These are phyloP conservation scores for Fundulus diaphanus DNA, from an alignment of 2,797 vertebrate species.

Conservation along the genomic window DNA sequence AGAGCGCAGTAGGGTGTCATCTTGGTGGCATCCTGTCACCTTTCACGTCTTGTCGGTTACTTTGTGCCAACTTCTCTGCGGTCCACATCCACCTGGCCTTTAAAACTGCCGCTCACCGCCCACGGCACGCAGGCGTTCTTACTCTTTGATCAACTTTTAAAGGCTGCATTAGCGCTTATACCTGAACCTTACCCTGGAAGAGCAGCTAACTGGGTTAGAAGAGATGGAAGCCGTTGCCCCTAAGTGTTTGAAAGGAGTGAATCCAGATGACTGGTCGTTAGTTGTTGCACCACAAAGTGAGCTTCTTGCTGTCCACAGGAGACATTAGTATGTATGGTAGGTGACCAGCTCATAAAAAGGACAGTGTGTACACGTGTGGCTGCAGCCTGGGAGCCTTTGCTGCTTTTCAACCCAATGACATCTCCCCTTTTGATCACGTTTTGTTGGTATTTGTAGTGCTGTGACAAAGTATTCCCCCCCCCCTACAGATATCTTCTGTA, in stretches of 20 bases:
- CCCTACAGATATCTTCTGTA: too few species aligned
- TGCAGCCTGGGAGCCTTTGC: not conserved
- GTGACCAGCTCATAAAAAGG: not conserved
- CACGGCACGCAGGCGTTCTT: not conserved
- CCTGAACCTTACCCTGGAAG: not conserved
- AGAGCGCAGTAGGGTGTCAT: not conserved
- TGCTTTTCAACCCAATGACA: not conserved
- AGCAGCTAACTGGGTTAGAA: too few species aligned
- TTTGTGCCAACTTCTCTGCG: not conserved
- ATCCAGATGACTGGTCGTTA: not conserved
- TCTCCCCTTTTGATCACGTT: not conserved
- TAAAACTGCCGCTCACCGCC: not conserved
- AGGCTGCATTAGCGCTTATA: not conserved
- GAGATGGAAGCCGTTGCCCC: too few species aligned
- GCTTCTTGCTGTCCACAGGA: not conserved
- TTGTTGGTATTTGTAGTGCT: too few species aligned
- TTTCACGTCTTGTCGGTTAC: not conserved
- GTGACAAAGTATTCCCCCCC: too few species aligned
- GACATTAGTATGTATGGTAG: not conserved
- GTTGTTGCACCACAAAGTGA: not conserved
- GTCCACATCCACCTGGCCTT: too few species aligned
- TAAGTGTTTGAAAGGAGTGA: not conserved
- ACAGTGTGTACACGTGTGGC: not conserved
- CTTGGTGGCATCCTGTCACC: not conserved
- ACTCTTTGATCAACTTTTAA: not conserved